A percentile compares a stretch with the other conserved stretches of the same genome.
These are phyloP conservation scores for Nephila pilipes DNA, from an alignment of 1,140 invertebrate genomes.

Conservation along the genomic window DNA sequence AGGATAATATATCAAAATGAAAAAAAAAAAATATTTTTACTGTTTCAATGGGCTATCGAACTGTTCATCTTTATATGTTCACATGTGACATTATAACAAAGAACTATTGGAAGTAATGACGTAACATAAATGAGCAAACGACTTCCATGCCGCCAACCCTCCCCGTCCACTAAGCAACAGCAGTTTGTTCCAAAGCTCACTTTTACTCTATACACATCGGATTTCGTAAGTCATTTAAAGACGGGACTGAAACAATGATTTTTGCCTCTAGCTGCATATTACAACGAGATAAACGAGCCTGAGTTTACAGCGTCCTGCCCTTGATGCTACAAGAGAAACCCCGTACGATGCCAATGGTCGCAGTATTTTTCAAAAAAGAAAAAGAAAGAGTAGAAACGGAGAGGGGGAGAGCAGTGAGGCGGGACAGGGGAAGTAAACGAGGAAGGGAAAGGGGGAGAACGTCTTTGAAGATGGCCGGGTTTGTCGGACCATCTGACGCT, in stretches of 20 bases:
- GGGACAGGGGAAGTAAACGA: background rate
- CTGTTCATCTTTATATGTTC: background rate
- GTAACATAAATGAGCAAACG: background rate
- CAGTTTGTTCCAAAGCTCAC: background rate
- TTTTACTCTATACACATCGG: background rate
- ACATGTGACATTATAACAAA: background rate
- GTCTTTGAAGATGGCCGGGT: slow-evolving; percentile 28
- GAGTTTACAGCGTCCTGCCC: background rate
- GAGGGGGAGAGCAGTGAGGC: background rate
- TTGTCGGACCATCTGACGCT: slow-evolving; percentile 30
- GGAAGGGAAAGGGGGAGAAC: background rate
- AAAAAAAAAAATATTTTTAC: background rate
- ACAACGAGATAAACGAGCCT: background rate
- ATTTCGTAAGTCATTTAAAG: background rate
- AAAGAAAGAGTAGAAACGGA: background rate
- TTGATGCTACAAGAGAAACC: slow-evolving; percentile 25
- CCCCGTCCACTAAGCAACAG: background rate
- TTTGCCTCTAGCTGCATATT: slow-evolving; percentile 9
- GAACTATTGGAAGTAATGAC: background rate
- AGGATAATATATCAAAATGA: too few species aligned
- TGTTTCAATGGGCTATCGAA: background rate
- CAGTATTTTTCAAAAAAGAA: background rate
- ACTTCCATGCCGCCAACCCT: background rate
- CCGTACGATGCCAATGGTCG: slow-evolving; percentile 33
- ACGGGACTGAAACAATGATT: background rate